Conservation (phyloP, 2,113 vertebrate genomes). For the Monarcha castaneiventris region DNA sequence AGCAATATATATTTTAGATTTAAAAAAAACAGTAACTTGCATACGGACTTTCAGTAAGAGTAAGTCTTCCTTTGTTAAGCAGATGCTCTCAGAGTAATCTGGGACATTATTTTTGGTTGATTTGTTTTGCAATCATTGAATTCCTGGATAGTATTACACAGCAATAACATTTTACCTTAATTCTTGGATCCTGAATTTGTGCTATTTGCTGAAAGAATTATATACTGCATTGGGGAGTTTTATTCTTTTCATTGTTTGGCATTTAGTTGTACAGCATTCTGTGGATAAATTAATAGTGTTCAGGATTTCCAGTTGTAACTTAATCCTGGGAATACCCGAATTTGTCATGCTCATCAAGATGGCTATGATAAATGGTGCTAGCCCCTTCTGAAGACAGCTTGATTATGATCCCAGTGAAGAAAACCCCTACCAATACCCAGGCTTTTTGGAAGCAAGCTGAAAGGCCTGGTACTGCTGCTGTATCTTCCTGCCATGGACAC, state of each 20-base stretch:
- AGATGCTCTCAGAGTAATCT: neutral
- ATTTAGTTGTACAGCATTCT: neutral
- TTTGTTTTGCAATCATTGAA: neutral
- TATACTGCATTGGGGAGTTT: neutral
- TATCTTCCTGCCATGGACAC: neutral
- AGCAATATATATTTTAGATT: constrained; percentile 39
- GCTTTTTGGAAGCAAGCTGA: neutral
- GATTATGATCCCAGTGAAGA: neutral
- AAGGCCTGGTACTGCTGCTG: neutral
- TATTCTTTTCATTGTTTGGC: neutral
- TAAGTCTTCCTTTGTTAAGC: constrained; percentile 36
- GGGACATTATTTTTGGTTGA: neutral
- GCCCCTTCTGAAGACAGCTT: neutral
- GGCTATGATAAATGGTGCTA: neutral
- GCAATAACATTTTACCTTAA: constrained; percentile 20
- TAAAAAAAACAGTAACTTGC: neutral
- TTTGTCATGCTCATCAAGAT: neutral
- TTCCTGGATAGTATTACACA: neutral
- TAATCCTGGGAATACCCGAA: neutral
- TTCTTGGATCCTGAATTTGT: neutral
- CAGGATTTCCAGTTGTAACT: neutral
- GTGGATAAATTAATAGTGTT: neutral
- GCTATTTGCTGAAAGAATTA: neutral
- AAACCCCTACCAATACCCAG: neutral
- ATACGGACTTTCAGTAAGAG: neutral